These are phyloP conservation scores for Vipera latastei DNA, from an alignment of 2,797 vertebrate species.

Conservation along the genomic window DNA sequence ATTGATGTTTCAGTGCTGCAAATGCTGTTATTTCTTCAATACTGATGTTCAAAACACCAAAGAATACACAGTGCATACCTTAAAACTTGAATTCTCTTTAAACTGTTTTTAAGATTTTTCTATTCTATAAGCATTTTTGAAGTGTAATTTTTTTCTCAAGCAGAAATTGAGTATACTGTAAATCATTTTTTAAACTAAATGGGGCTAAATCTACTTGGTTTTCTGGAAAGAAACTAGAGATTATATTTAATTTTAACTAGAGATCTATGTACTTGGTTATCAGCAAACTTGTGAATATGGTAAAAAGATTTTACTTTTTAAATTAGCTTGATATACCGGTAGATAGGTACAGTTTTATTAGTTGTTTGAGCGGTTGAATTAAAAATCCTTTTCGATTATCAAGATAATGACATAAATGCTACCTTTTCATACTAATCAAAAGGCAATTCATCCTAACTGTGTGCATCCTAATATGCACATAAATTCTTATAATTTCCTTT, in stretches of 20 bases:
- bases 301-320: background rate
- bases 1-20: background rate
- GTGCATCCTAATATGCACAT: background rate
- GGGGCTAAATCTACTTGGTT: background rate
- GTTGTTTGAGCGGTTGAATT: background rate
- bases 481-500: background rate
- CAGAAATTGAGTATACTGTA: too few species aligned
- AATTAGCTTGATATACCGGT: background rate
- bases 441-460: background rate
- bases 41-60: background rate
- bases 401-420: background rate
- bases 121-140: background rate
- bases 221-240: background rate
- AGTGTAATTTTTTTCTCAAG: background rate
- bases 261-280: background rate
- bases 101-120: background rate
- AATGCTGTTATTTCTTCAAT: background rate
- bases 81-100: background rate
- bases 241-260: background rate
- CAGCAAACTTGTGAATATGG: background rate
- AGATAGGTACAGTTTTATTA: background rate
- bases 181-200: background rate
- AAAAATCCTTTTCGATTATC: constrained; percentile 3
- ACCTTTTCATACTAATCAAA: background rate
- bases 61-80: background rate